Conservation (phyloP, 1,140 invertebrate species). For the Monomorium pharaonis region DNA sequence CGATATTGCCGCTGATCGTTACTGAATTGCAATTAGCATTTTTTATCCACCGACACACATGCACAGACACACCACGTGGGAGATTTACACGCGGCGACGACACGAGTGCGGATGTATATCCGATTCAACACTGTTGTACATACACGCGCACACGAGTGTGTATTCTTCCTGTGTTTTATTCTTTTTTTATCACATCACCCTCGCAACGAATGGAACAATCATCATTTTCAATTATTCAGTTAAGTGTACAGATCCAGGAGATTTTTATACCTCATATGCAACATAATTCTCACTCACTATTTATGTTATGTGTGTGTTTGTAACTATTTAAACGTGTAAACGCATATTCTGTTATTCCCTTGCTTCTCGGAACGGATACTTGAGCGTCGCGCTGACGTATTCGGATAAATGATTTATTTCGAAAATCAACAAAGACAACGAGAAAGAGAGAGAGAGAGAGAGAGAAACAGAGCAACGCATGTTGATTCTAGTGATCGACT, state of each 20-base stretch:
- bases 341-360: not conserved
- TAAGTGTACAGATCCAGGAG: not conserved
- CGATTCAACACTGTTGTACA: slow-evolving; percentile 46
- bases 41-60: slow-evolving; percentile 40
- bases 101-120: slow-evolving; percentile 38
- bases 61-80: slow-evolving; percentile 20
- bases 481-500: slow-evolving; percentile 2
- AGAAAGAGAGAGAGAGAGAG: no score
- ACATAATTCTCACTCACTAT: not conserved
- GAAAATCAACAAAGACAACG: slow-evolving; percentile 2
- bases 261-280: slow-evolving; percentile 2
- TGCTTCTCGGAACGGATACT: not conserved
- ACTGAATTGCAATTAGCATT: slow-evolving; percentile 45
- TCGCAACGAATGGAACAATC: slow-evolving; percentile 27
- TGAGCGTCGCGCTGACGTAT: not conserved
- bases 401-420: not conserved
- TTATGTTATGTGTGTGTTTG: slow-evolving; percentile 34
- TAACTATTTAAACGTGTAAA: slow-evolving; percentile 21
- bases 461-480: not conserved
- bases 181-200: not conserved
- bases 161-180: not conserved
- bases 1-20: slow-evolving; percentile 58
- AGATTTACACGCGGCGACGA: slow-evolving; percentile 4
- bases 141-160: slow-evolving; percentile 71
- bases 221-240: not conserved